Base-by-base conservation (phyloP, 2,888 invertebrate genomes). In the Cotesia congregata region DNA sequence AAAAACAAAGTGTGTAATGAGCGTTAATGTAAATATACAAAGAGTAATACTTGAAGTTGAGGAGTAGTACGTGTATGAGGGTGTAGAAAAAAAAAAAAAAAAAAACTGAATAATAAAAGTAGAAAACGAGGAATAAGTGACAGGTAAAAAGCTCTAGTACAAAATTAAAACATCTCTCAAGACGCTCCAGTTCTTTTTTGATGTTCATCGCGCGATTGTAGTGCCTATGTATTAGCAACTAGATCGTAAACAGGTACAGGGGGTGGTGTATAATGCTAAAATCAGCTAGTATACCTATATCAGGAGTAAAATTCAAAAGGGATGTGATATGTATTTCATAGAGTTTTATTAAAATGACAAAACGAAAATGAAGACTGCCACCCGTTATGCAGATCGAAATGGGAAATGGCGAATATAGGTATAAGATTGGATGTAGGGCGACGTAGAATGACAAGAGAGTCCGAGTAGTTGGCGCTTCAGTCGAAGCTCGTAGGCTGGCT, bases 381-480 rank as follows among this genome's bases (percentile, higher is more conserved):
- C 73, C 73, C 73, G 73, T 73, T 67, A 73, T 67, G 67, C 65
- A 38, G 59, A 73, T 50, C 59, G 65, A 73, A 73, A 73, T 73
- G 59, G 73, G 59, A 62, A 62, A 62, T 62, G 62, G 20, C 62
- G 20, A 62, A 5, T 17, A 62, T 20, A 62, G 73, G 64, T n/a
- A 41, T 9, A 59, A 15, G 4, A 15, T 15, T 12, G 40, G 40
- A 62, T 62, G 20, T 15, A 30, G 72, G 64, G 40, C 30, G 40
- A 59, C 30, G 67, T 65, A 65, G 15, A 62, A 62, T 17, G 62
- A 17, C 20, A 15, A 20, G 20, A 62, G 20, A 62, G 62, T 62
- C 62, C 62, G 20, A 62, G 62, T 62, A 62, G 62, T 62, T 62
- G 73, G 73, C 73, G 73, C 73, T 73, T 67, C 73, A 73, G 73